These are phyloP conservation scores for Struthio camelus DNA, from an alignment of 2,113 vertebrate species.

Conservation along the genomic window DNA sequence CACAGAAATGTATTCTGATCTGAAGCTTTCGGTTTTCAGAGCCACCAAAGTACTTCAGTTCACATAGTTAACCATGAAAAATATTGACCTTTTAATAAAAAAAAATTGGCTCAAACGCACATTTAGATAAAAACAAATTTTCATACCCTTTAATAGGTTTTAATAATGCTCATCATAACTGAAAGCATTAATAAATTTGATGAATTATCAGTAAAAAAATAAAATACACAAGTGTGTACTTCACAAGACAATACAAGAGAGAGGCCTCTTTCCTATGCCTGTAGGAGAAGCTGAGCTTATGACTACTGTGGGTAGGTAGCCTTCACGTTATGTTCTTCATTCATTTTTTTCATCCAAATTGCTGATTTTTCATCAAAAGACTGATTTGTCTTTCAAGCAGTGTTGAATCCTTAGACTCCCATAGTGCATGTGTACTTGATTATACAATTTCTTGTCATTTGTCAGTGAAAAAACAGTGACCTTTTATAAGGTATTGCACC, in stretches of 20 bases:
- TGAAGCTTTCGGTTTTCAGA: neutral
- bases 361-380: neutral
- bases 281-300: neutral
- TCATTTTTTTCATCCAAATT: neutral
- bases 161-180: neutral
- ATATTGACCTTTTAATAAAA: neutral
- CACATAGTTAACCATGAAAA: neutral
- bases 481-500: neutral
- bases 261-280: neutral
- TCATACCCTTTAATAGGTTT: neutral
- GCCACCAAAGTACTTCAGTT: neutral
- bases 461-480: neutral
- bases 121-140: neutral
- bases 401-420: neutral
- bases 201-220: neutral
- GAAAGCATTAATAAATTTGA: neutral
- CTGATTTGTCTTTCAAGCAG: neutral
- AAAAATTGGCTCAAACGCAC: neutral
- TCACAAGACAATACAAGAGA: neutral
- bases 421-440: neutral
- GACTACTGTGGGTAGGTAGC: neutral
- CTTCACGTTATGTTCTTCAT: neutral
- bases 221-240: neutral
- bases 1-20: neutral
- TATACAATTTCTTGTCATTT: neutral